phyloP scores from a whole-genome alignment of 2,888 invertebrate genomes.

The Lochmaea crataegi region DNA sequence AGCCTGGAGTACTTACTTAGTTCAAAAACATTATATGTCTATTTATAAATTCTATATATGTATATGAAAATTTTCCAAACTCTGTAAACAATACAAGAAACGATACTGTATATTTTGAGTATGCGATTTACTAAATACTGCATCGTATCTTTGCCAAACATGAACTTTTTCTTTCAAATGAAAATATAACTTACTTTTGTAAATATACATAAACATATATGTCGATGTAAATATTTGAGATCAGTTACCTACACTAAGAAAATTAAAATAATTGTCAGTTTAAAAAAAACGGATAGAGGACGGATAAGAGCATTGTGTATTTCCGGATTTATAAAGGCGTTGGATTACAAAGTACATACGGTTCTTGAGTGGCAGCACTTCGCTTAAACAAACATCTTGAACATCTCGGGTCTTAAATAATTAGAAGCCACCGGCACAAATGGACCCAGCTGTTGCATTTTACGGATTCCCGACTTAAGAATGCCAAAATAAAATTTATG shows the following conservation, averaged over 20 bases:
- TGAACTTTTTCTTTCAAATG: too few species aligned
- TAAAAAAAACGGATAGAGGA: background rate
- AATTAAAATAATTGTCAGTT: background rate
- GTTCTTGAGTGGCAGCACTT: slow-evolving; percentile 50
- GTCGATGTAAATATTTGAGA: too few species aligned
- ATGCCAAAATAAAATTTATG: slow-evolving; percentile 33
- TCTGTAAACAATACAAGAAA: too few species aligned
- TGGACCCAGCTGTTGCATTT: slow-evolving; percentile 57
- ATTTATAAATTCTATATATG: too few species aligned
- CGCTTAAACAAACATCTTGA: slow-evolving; percentile 58
- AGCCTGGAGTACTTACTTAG: too few species aligned
- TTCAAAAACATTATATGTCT: too few species aligned
- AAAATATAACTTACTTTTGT: too few species aligned
- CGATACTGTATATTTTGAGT: too few species aligned
- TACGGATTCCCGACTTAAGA: slow-evolving; percentile 27
- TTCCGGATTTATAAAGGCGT: slow-evolving; percentile 48
- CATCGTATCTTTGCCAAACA: too few species aligned
- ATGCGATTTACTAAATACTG: too few species aligned
- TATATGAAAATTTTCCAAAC: too few species aligned
- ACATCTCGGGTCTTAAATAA: slow-evolving; percentile 52
- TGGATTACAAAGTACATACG: slow-evolving; percentile 46
- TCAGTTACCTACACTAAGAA: background rate
- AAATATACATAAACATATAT: too few species aligned
- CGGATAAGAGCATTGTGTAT: slow-evolving; percentile 37
- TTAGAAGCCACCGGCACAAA: slow-evolving; percentile 55